Evolutionary conservation across 2,888 invertebrate genomes (phyloP).

Genomic region (Philonicus albiceps): DNA sequence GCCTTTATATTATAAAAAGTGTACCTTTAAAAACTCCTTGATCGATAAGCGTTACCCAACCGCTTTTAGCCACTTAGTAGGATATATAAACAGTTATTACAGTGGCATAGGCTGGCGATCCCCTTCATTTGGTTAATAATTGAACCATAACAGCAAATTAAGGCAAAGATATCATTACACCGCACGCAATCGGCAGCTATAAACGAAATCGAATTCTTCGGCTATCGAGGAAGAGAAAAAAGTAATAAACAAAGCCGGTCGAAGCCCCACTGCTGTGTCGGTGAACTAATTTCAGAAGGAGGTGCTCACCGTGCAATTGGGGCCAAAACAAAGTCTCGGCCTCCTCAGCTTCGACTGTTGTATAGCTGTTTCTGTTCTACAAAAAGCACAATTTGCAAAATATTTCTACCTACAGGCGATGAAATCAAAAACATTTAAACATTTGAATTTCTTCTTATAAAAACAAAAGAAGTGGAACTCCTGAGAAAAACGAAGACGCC

Average conservation of each 20-base stretch:
- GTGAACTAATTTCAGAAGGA: not conserved
- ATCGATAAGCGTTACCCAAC: not conserved
- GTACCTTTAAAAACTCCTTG: not conserved
- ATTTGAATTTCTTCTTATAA: not conserved
- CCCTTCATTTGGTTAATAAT: conserved; percentile 3
- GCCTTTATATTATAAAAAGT: not conserved
- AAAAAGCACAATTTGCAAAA: not conserved
- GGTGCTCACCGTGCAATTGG: not conserved
- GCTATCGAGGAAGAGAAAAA: not conserved
- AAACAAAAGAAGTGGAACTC: not conserved
- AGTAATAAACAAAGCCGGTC: not conserved
- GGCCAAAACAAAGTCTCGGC: not conserved
- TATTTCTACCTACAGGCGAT: not conserved
- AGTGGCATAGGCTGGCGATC: not conserved
- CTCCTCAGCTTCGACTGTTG: not conserved
- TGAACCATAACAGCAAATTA: conserved; percentile 5
- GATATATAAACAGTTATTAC: not conserved
- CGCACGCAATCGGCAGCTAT: not conserved
- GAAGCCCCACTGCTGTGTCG: not conserved
- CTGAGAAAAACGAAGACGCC: not conserved
- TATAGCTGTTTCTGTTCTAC: not conserved
- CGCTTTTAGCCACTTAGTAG: not conserved
- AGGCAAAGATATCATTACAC: not conserved
- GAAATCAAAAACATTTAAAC: not conserved
- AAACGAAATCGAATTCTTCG: not conserved